Conservation (phyloP, 2,113 vertebrate species). For the Hylia prasina region DNA sequence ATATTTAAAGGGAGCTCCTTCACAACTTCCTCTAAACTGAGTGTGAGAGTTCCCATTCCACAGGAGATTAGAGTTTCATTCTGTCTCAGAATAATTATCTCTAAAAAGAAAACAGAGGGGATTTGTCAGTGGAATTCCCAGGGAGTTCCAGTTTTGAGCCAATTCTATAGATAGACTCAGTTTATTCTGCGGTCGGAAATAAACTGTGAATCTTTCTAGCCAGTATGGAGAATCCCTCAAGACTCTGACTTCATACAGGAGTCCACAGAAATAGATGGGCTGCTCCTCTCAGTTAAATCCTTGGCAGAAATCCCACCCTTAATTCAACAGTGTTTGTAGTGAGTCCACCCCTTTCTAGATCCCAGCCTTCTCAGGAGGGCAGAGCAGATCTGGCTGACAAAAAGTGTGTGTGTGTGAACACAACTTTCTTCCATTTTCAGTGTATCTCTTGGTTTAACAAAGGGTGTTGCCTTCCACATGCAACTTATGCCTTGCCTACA, state of each 20-base stretch:
- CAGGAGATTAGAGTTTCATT: not conserved
- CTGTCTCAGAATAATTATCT: slow-evolving; percentile 2
- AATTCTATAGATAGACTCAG: slow-evolving; percentile 49
- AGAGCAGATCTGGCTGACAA: not conserved
- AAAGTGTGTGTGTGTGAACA: not conserved
- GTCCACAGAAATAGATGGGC: slow-evolving; percentile 29
- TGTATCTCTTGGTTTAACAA: not conserved
- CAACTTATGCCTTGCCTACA: not conserved
- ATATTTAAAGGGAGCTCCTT: slow-evolving; percentile 1
- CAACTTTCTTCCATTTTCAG: not conserved
- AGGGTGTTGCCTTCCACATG: not conserved
- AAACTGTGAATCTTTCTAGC: slow-evolving; percentile 49
- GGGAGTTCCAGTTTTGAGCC: slow-evolving; percentile 21
- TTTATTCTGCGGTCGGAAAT: slow-evolving; percentile 41
- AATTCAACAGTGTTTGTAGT: not conserved
- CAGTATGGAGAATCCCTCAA: not conserved
- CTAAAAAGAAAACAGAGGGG: not conserved
- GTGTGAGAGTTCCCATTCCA: not conserved
- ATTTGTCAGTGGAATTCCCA: slow-evolving; percentile 24
- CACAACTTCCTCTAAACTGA: not conserved
- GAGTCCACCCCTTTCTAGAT: not conserved
- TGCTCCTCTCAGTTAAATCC: not conserved
- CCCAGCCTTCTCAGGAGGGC: not conserved
- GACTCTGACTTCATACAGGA: not conserved
- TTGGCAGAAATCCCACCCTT: slow-evolving; percentile 15